Evolutionary conservation across 2,113 vertebrate species (phyloP), one percentile per base, ranked within the genome.

Genomic region (Centropus bengalensis): DNA sequence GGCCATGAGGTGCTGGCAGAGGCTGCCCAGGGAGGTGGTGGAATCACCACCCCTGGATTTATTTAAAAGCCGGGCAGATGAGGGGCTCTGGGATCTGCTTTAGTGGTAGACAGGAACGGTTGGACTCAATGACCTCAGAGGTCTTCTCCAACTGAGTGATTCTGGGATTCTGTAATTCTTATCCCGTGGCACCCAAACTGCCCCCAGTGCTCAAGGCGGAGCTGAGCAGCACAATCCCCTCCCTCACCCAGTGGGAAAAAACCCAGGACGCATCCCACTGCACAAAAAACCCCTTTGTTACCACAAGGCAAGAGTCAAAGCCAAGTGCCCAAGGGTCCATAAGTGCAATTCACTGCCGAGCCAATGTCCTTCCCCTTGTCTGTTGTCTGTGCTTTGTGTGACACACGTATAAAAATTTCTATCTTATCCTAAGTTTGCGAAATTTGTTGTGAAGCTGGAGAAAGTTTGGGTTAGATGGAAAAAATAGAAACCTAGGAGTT

Each of bases 381-480:
- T 64, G 83, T 30, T 16, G 3, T 1, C 20, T 52, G 86, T 33
- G 12, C 19, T 88, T 6, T 14, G 15, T 22, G 20, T 45, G 59
- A 19, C 5, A 6, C 18, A 33, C 1, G 1, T 1, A 14, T 15
- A 9, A 88, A 74, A 45, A 23, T 4, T 9, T 54, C 49, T 30
- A 9, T 4, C 27, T 60, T 54, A 21, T 12, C 36, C 32, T 21
- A 24, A 56, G 7, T 54, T 38, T 12, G 42, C 49, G 26, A 30
- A 23, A 54, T 44, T 17, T 17, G 9, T 47, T 28, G 8, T 32
- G 26, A 83, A 74, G 21, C 16, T 64, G n/a, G 9, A 15, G 49
- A 38, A 73, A 86, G 38, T 1, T 14, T 0, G 24, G 8, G 23
- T 78, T 38, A 36, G 42, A 0, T 67, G 60, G 36, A 67, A 21